Percentiles rank a stretch among this genome's conserved stretches.
phyloP scores from a whole-genome alignment of 2,888 invertebrate species.

The Pseudococcus longispinus region DNA sequence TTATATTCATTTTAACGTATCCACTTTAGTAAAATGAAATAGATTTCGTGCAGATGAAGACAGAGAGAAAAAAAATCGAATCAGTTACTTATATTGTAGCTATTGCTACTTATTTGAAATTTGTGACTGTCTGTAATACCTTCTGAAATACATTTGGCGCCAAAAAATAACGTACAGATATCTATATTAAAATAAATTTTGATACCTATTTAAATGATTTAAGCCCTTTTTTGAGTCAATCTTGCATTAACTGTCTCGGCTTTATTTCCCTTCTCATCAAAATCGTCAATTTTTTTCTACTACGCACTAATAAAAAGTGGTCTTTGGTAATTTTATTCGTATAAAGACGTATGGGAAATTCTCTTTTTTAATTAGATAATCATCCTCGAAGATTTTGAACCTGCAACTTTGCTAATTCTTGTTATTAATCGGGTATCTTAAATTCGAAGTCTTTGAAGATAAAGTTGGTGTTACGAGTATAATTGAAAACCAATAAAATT shows the following conservation, averaged over 20 bases:
- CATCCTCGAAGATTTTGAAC: too few relatives aligned
- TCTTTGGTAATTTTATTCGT: too few relatives aligned
- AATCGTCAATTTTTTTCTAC: too few relatives aligned
- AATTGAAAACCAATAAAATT: background rate
- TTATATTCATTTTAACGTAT: constrained; percentile 13
- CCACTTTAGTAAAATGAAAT: background rate
- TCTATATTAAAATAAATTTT: background rate
- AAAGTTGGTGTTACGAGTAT: too few relatives aligned
- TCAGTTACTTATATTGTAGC: constrained; percentile 3
- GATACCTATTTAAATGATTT: background rate
- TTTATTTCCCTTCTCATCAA: too few relatives aligned
- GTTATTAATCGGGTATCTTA: too few relatives aligned
- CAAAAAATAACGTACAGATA: background rate
- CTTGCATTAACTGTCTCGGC: background rate
- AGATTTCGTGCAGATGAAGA: background rate
- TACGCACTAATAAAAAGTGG: too few relatives aligned
- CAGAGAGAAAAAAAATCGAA: background rate
- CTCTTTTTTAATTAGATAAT: too few relatives aligned
- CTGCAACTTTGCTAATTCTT: too few relatives aligned
- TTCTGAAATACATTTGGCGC: background rate
- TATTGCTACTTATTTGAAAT: constrained; percentile 32
- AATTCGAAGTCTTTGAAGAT: too few relatives aligned
- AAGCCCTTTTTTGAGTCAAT: background rate
- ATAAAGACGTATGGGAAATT: too few relatives aligned
- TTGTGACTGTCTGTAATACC: background rate